Evolutionary conservation across 1,140 invertebrate species (phyloP).

Genomic region (Drosophila watanabei): DNA sequence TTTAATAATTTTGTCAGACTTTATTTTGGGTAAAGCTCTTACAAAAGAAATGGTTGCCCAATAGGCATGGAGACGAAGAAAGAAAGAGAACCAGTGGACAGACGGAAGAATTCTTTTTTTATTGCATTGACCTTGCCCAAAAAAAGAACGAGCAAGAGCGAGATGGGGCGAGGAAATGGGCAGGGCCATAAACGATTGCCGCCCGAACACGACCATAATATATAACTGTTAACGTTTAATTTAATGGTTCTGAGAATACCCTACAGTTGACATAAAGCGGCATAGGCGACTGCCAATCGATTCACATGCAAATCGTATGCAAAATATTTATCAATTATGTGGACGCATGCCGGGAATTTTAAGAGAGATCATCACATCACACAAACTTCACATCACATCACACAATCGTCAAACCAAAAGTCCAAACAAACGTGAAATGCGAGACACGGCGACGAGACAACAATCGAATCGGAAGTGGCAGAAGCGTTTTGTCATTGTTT

Average conservation of each 20-base stretch:
- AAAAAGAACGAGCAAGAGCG: slow-evolving; percentile 44
- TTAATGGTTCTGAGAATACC: slow-evolving; percentile 23
- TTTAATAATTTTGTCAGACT: slow-evolving; percentile 9
- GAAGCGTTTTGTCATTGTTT: slow-evolving; percentile 73
- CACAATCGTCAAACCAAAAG: slow-evolving; percentile 28
- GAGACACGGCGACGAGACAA: slow-evolving; percentile 41
- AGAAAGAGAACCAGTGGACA: slow-evolving; percentile 20
- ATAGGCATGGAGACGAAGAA: slow-evolving; percentile 8
- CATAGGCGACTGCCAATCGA: slow-evolving; percentile 5
- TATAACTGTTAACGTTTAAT: slow-evolving; percentile 48
- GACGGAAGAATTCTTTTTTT: slow-evolving; percentile 39
- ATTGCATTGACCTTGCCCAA: slow-evolving; percentile 80
- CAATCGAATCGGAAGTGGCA: slow-evolving; percentile 72
- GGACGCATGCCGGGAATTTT: slow-evolving; percentile 68
- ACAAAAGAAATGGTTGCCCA: slow-evolving; percentile 38
- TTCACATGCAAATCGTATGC: slow-evolving; percentile 65
- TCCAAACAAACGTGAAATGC: slow-evolving; percentile 27
- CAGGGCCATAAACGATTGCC: slow-evolving; percentile 40
- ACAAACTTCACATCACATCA: not conserved
- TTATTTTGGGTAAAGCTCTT: slow-evolving; percentile 24
- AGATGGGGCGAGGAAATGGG: slow-evolving; percentile 40
- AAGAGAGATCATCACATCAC: slow-evolving; percentile 21
- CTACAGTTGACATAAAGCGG: not conserved
- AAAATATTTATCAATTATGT: slow-evolving; percentile 59
- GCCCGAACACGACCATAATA: slow-evolving; percentile 25